Evolutionary conservation across 2,888 invertebrate genomes (phyloP).

Genomic region (Coleophora deauratella): DNA sequence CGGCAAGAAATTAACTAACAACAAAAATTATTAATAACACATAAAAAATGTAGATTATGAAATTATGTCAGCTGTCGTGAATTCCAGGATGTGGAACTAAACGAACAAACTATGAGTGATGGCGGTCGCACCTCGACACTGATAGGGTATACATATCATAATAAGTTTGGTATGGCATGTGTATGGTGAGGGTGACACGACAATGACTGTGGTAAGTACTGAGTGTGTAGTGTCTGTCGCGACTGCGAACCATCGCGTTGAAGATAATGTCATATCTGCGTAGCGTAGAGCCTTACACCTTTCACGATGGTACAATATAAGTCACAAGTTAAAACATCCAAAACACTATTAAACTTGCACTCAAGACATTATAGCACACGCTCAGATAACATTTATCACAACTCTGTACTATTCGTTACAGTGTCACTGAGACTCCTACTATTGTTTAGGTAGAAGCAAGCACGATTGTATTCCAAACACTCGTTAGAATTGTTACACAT

Average conservation of each 20-base stretch:
- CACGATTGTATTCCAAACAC: conserved; percentile 32
- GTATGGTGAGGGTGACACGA: conserved; percentile 38
- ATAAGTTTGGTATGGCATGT: conserved; percentile 19
- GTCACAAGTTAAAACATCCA: conserved; percentile 14
- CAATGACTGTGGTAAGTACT: conserved; percentile 45
- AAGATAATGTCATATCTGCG: too few relatives aligned
- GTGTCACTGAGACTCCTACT: conserved; percentile 15
- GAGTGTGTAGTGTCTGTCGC: conserved; percentile 61
- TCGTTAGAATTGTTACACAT: conserved; percentile 26
- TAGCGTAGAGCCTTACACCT: conserved; percentile 21
- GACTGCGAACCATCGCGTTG: conserved; percentile 3
- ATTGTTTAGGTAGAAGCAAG: conserved; percentile 30
- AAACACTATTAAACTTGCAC: too few relatives aligned
- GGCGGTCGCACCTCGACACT: conserved; percentile 20
- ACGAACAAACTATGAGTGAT: conserved; percentile 30
- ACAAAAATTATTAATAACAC: conserved; percentile 53
- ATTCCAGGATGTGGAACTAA: conserved; percentile 37
- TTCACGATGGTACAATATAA: too few relatives aligned
- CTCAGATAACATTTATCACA: too few relatives aligned
- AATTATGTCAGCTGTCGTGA: conserved; percentile 43
- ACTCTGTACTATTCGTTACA: neutral
- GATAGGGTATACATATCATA: conserved; percentile 16
- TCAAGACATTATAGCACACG: conserved; percentile 9
- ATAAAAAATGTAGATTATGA: conserved; percentile 59
- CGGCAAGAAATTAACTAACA: conserved; percentile 47